Conservation (phyloP, 64 coral and sea anemone species). For the Trachythela sp. region DNA sequence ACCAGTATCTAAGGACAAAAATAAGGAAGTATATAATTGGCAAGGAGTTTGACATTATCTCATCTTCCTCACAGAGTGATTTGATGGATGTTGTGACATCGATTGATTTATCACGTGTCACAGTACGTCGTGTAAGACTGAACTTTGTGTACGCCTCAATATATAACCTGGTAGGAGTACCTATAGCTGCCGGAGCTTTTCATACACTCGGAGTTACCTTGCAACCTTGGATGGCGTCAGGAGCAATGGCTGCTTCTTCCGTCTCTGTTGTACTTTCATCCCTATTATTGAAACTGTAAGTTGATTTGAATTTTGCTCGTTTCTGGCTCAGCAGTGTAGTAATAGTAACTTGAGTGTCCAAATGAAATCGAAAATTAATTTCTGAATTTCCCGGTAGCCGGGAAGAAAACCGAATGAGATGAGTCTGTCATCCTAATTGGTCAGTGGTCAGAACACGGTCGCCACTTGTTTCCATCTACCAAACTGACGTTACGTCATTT, state of each 20-base stretch:
- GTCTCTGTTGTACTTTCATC: constrained; percentile 88
- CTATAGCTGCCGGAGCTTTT: constrained; percentile 78
- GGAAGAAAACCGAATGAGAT: too few relatives aligned
- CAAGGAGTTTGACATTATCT: not conserved
- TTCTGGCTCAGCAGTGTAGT: too few relatives aligned
- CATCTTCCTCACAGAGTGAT: constrained; percentile 48
- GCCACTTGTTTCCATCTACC: too few relatives aligned
- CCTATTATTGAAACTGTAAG: constrained; percentile 86
- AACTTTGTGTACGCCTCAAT: constrained; percentile 86
- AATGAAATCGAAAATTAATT: too few relatives aligned
- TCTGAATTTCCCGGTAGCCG: too few relatives aligned
- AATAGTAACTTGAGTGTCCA: too few relatives aligned
- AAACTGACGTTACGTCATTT: too few relatives aligned
- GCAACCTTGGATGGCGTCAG: constrained; percentile 96
- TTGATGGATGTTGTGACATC: constrained; percentile 91
- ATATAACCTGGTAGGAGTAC: constrained; percentile 94
- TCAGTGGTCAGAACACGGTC: too few relatives aligned
- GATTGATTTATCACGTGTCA: constrained; percentile 85
- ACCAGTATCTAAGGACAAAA: too few relatives aligned
- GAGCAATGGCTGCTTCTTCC: constrained; percentile 86
- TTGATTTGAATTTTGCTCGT: too few relatives aligned
- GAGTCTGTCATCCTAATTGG: too few relatives aligned
- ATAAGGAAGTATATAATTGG: not conserved
- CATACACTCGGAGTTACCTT: constrained; percentile 83
- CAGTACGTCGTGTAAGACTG: constrained; percentile 83